phyloP scores from a whole-genome alignment of 2,797 vertebrate genomes.

The Allobates femoralis region DNA sequence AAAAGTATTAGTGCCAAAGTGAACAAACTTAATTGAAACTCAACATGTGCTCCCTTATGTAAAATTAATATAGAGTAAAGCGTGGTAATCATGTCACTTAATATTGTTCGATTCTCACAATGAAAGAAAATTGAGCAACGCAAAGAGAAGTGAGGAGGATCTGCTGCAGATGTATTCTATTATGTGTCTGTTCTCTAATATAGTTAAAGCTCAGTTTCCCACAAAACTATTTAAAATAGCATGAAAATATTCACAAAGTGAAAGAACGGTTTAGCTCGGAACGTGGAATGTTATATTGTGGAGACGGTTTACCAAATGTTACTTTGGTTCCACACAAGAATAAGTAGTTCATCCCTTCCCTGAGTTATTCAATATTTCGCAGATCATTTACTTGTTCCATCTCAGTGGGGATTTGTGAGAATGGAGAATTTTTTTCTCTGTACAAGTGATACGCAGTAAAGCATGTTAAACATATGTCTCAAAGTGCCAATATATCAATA shows the following conservation, averaged over 20 bases:
- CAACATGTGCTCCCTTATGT: background rate
- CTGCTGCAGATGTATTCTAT: conserved; percentile 50
- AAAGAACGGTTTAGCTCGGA: background rate
- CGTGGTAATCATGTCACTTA: background rate
- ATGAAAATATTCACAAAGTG: conserved; percentile 44
- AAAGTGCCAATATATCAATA: conserved; percentile 55
- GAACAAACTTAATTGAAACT: background rate
- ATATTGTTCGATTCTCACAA: conserved; percentile 4
- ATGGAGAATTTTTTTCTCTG: conserved; percentile 45
- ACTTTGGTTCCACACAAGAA: conserved; percentile 23
- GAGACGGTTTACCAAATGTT: conserved; percentile 48
- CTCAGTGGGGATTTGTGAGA: conserved; percentile 55
- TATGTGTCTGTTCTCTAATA: conserved; percentile 32
- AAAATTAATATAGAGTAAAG: background rate
- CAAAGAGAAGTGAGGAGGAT: background rate
- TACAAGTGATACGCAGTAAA: conserved; percentile 47
- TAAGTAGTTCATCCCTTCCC: conserved; percentile 46
- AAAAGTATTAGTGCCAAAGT: background rate
- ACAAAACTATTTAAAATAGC: conserved; percentile 46
- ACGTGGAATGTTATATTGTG: conserved; percentile 36
- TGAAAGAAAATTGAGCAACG: background rate
- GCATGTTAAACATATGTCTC: conserved; percentile 57
- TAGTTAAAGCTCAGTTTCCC: conserved; percentile 23
- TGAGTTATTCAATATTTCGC: conserved; percentile 43
- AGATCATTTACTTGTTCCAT: conserved; percentile 56